Base-by-base conservation (phyloP, 2,888 invertebrate species). In the Limnephilus rhombicus region DNA sequence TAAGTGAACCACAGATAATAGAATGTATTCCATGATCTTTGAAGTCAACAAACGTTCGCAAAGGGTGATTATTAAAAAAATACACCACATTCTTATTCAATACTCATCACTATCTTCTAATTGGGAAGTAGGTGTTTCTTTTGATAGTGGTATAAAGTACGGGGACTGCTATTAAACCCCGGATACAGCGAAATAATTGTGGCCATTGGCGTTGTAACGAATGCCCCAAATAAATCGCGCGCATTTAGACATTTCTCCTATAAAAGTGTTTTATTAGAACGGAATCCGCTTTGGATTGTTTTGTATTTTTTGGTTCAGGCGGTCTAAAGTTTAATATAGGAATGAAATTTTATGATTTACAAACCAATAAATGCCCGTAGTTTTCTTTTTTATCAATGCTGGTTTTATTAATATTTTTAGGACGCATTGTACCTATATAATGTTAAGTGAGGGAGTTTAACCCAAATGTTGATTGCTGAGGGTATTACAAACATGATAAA, bases 251-350 rank as follows among this genome's bases (percentile, higher is more conserved):
- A 86, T n/a, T 83, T 45, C 45, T 41, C 86, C 86, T 86, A 86
- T 86, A 86, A 86, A 86, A 86, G 49, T 86, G 86, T 86, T 86
- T 86, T 86, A 86, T 86, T 86, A 49, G 49, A 86, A 41, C 49
- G 41, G 41, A 86, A 41, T 86, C 86, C 49, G 86, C 37, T 83
- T 83, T 83, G 83, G 12, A 37, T 34, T 83, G 37, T 83, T 83
- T 41, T 18, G 83, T 68, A 24, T 83, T 34, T 83, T 83, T 34
- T 18, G 34, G 37, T 15, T 9, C 31, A 83, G 37, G 31, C 83
- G 7, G 83, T 83, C 83, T 34, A n/a, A 41, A 41, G 83, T 83
- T 83, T 37, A 41, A 68, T 68, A n/a, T 68, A 24, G 68, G 24
- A 68, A n/a, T 24, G 68, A 68, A 68, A 68, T 68, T 68, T 68